Percentiles rank a stretch among this genome's conserved stretches.
Conservation (phyloP, 2,113 vertebrate genomes). For the Mesitornis unicolor region DNA sequence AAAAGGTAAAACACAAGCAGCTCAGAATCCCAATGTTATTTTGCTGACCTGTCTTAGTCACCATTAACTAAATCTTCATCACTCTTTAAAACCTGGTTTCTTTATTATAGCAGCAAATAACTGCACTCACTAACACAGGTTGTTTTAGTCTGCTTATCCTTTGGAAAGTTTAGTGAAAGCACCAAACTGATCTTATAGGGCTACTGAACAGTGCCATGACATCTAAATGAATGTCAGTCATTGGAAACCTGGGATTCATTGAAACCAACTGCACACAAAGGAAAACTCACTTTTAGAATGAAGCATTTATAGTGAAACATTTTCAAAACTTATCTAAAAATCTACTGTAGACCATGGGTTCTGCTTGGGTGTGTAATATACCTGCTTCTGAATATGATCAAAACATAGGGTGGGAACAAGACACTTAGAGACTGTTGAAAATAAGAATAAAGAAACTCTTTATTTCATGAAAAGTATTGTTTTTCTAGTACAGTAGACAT, state of each 20-base stretch:
- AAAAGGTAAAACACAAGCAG: neutral
- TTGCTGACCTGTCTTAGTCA: neutral
- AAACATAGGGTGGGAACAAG: neutral
- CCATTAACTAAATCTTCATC: neutral
- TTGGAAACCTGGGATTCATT: neutral
- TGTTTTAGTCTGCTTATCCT: neutral
- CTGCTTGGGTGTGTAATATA: neutral
- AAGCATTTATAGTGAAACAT: neutral
- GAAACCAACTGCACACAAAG: neutral
- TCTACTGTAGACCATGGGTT: neutral
- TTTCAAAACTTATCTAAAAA: neutral
- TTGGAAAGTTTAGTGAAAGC: neutral
- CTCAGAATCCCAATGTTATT: neutral
- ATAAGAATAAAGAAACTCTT: neutral
- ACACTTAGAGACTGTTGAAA: neutral
- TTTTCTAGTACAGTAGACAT: neutral
- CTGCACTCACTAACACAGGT: neutral
- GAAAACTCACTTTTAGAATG: neutral
- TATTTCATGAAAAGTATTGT: neutral
- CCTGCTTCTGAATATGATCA: neutral
- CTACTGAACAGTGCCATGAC: neutral
- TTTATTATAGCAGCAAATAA: neutral
- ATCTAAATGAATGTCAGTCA: neutral
- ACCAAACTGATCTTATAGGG: neutral
- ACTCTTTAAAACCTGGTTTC: neutral